phyloP scores from a whole-genome alignment of 2,888 invertebrate species.

The Criorhina ranunculi region DNA sequence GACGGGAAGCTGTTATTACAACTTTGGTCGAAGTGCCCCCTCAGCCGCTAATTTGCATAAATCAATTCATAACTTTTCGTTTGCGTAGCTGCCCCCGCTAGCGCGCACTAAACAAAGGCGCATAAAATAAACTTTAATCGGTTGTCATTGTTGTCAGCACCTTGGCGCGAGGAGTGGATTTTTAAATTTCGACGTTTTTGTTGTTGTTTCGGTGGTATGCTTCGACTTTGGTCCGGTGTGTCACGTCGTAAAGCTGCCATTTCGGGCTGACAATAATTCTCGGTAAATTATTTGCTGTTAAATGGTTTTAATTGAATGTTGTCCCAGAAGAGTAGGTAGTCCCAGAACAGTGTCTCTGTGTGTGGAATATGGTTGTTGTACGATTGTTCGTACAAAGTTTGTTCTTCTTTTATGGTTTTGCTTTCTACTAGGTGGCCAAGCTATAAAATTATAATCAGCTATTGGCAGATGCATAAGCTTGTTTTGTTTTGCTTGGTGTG shows the following conservation, averaged over 20 bases:
- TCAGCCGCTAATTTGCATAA: constrained; percentile 72
- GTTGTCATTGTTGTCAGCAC: constrained; percentile 77
- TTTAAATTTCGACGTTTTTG: constrained; percentile 58
- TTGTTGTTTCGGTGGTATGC: constrained; percentile 30
- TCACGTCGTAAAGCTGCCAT: constrained; percentile 76
- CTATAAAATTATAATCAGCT: constrained; percentile 51
- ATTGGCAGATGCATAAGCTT: constrained; percentile 8
- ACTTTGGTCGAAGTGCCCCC: constrained; percentile 67
- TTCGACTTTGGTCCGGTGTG: constrained; percentile 63
- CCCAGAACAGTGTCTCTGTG: constrained; percentile 49
- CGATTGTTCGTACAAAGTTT: constrained; percentile 54
- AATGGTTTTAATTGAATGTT: constrained; percentile 76
- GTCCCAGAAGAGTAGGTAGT: constrained; percentile 54
- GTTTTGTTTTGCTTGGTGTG: constrained; percentile 10
- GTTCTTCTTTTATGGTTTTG: constrained; percentile 59
- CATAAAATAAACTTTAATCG: constrained; percentile 76
- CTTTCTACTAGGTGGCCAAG: constrained; percentile 65
- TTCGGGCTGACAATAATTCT: constrained; percentile 73
- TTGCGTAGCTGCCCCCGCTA: constrained; percentile 39
- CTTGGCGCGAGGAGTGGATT: constrained; percentile 72
- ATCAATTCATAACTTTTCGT: constrained; percentile 76
- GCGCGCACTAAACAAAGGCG: constrained; percentile 66
- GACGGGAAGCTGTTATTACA: constrained; percentile 79
- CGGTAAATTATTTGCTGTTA: constrained; percentile 76
- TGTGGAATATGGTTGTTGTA: constrained; percentile 48